Conservation (phyloP, 2,113 vertebrate species). For the Gymnogyps californianus region DNA sequence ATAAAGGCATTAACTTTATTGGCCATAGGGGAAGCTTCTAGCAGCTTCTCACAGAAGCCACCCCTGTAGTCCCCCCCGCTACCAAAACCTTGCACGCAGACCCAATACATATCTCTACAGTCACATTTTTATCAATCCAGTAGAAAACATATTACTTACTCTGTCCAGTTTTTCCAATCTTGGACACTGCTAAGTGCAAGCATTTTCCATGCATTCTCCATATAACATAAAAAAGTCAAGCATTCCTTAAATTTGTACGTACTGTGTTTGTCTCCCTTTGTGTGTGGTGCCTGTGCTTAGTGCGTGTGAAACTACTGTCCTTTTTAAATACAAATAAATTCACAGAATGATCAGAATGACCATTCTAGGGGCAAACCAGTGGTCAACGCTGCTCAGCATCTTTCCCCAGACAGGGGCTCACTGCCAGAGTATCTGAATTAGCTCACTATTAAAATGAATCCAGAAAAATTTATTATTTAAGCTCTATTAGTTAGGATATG, state of each 20-base stretch:
- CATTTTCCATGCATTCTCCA: neutral
- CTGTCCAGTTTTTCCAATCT: neutral
- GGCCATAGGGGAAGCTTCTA: too few species aligned
- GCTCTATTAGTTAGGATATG: neutral
- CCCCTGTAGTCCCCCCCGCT: too few species aligned
- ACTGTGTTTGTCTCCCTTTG: neutral
- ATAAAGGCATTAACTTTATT: too few species aligned
- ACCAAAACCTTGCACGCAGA: too few species aligned
- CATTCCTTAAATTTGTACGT: neutral
- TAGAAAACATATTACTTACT: neutral
- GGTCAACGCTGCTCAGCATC: neutral
- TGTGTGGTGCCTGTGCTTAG: neutral
- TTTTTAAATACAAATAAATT: neutral
- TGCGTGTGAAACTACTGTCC: neutral
- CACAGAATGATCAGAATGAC: neutral
- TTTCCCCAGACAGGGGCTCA: neutral
- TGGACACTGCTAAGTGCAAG: neutral
- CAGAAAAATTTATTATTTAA: neutral
- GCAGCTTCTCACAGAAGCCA: too few species aligned
- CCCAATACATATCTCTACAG: neutral
- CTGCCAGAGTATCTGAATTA: neutral
- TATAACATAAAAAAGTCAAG: neutral
- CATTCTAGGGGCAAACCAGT: neutral
- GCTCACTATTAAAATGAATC: neutral
- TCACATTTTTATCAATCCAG: neutral